A percentile compares a stretch with the other conserved stretches of the same genome.
These are phyloP conservation scores for Pionites leucogaster DNA, from an alignment of 2,113 vertebrate genomes.

Conservation along the genomic window DNA sequence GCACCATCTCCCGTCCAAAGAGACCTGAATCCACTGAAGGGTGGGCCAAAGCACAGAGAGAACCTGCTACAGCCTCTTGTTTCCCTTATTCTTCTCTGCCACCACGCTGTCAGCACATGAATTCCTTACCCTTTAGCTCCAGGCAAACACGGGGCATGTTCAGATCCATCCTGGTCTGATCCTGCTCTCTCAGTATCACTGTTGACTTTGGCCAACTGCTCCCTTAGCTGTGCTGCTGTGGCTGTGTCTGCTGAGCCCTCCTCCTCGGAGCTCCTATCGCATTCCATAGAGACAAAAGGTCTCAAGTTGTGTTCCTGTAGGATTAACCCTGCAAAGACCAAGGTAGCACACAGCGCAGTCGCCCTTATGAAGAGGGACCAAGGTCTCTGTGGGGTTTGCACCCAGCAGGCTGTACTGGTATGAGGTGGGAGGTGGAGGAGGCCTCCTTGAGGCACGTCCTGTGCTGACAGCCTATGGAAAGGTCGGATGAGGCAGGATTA, in stretches of 20 bases:
- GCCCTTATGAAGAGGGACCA: not conserved
- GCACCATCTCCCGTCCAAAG: rapidly evolving
- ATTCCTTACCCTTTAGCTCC: not conserved
- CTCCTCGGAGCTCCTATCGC: not conserved
- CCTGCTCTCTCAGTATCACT: not conserved
- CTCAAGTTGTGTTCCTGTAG: not conserved
- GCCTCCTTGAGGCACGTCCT: not conserved
- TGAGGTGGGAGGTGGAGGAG: not conserved
- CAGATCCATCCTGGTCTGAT: not conserved
- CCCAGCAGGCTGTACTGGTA: not conserved
- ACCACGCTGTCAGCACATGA: not conserved
- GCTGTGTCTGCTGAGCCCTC: not conserved
- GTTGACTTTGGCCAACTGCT: not conserved
- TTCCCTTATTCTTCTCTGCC: not conserved
- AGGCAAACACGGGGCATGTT: not conserved
- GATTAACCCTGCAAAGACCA: not conserved
- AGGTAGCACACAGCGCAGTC: rapidly evolving
- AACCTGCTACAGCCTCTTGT: not conserved
- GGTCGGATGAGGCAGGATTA: not conserved
- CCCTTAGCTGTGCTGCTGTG: not conserved
- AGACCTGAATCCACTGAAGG: not conserved
- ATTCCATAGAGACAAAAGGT: not conserved
- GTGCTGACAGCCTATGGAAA: not conserved
- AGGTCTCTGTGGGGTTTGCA: not conserved
- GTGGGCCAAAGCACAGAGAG: not conserved